These are phyloP conservation scores for Drosophila glabriapex DNA, from an alignment of 2,888 invertebrate species.

Conservation along the genomic window DNA sequence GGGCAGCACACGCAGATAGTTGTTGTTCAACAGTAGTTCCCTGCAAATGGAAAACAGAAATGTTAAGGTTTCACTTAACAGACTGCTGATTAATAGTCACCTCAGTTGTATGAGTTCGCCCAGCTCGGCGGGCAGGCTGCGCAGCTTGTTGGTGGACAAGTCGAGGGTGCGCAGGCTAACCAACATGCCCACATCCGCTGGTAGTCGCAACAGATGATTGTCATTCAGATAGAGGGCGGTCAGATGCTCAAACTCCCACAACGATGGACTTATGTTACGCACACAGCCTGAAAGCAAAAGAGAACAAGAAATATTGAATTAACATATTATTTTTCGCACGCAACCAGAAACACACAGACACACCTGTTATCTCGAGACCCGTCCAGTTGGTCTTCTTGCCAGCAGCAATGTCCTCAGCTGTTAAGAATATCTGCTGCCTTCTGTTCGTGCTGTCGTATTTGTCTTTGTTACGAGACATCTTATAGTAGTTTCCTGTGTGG, in stretches of 20 bases:
- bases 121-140: conserved; percentile 97
- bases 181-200: conserved; percentile 95
- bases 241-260: conserved; percentile 96
- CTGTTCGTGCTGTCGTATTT: conserved; percentile 94
- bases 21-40: conserved; percentile 97
- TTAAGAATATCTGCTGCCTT: conserved; percentile 96
- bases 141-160: conserved; percentile 96
- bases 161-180: conserved; percentile 95
- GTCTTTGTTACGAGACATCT: conserved; percentile 93
- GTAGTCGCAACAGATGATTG: conserved; percentile 96
- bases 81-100: conserved; percentile 85
- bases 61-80: conserved; percentile 82
- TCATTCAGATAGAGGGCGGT: conserved; percentile 98
- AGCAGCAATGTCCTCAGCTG: conserved; percentile 95
- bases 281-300: conserved; percentile 91
- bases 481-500: conserved; percentile 84
- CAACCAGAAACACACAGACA: conserved; percentile 1
- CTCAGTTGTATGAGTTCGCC: conserved; percentile 98
- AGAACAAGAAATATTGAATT: neutral
- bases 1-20: conserved; percentile 96
- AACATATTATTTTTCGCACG: neutral
- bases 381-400: conserved; percentile 97
- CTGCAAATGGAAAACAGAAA: conserved; percentile 86
- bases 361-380: conserved; percentile 94
- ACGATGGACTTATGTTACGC: conserved; percentile 95